phyloP scores from a whole-genome alignment of 35 echinoderm and acorn worm genomes.

The Stichopus chloronotus region DNA sequence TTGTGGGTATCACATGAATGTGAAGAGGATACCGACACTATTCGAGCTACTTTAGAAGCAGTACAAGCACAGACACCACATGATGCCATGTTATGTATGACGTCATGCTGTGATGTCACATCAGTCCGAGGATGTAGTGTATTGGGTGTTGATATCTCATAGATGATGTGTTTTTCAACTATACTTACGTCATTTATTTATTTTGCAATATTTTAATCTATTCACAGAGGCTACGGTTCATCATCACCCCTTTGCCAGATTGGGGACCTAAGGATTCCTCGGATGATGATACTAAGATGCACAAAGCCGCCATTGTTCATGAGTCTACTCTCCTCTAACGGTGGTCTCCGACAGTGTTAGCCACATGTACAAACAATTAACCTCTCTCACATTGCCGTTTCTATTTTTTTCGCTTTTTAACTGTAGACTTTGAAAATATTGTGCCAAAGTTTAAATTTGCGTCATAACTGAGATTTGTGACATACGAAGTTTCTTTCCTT shows the following conservation, averaged over 20 bases:
- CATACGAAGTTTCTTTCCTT: too few relatives aligned
- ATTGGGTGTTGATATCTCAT: too few relatives aligned
- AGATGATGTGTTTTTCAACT: too few relatives aligned
- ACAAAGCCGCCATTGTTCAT: neutral
- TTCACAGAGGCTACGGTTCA: constrained; percentile 40
- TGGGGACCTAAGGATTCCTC: neutral
- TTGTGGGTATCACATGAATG: too few relatives aligned
- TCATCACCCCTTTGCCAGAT: constrained; percentile 31
- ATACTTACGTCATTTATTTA: neutral
- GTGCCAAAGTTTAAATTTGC: too few relatives aligned
- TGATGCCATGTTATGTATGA: too few relatives aligned
- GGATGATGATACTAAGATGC: neutral
- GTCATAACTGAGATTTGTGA: too few relatives aligned
- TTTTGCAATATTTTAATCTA: neutral
- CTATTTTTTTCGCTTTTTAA: neutral
- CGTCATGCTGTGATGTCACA: too few relatives aligned
- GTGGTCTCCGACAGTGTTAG: neutral
- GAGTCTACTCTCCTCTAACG: constrained; percentile 5
- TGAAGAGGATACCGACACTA: too few relatives aligned
- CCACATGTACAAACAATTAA: neutral
- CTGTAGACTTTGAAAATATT: neutral
- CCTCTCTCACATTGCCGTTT: neutral
- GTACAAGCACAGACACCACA: too few relatives aligned
- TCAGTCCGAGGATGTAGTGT: too few relatives aligned
- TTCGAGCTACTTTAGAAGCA: too few relatives aligned